Conservation (phyloP, 2,888 invertebrate species). For the Chrysotoxum bicinctum region DNA sequence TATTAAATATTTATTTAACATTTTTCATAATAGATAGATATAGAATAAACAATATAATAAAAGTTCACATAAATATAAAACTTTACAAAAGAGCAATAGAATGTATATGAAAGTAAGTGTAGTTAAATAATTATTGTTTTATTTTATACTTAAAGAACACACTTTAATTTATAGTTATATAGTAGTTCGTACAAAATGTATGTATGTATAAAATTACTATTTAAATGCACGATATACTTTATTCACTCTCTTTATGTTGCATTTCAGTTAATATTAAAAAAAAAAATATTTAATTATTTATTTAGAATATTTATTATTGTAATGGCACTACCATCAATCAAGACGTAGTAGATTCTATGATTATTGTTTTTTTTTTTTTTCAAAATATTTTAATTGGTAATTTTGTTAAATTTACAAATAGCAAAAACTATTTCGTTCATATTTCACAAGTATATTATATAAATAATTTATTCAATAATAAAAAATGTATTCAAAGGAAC, state of each 20-base stretch:
- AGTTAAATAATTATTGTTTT: slow-evolving; percentile 12
- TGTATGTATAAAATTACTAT: background rate
- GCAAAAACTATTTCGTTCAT: background rate
- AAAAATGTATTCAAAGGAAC: slow-evolving; percentile 35
- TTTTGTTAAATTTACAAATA: background rate
- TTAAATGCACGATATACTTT: background rate
- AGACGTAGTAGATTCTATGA: slow-evolving; percentile 27
- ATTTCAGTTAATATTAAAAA: background rate
- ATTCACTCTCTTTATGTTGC: slow-evolving; percentile 14
- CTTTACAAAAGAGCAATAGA: slow-evolving; percentile 46
- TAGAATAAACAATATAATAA: slow-evolving; percentile 25
- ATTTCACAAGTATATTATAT: background rate
- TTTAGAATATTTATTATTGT: background rate
- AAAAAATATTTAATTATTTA: background rate
- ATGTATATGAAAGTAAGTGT: background rate
- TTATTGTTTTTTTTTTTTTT: background rate
- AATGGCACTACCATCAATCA: slow-evolving; percentile 50
- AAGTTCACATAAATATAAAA: slow-evolving; percentile 40
- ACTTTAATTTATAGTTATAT: background rate
- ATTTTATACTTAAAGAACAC: background rate
- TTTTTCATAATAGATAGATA: slow-evolving; percentile 9
- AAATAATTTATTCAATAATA: background rate
- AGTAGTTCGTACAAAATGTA: slow-evolving; percentile 16
- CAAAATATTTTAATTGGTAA: background rate
- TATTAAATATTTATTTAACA: slow-evolving; percentile 50